Evolutionary conservation across 1,140 invertebrate species (phyloP).

Genomic region (Calliphora vicina): DNA sequence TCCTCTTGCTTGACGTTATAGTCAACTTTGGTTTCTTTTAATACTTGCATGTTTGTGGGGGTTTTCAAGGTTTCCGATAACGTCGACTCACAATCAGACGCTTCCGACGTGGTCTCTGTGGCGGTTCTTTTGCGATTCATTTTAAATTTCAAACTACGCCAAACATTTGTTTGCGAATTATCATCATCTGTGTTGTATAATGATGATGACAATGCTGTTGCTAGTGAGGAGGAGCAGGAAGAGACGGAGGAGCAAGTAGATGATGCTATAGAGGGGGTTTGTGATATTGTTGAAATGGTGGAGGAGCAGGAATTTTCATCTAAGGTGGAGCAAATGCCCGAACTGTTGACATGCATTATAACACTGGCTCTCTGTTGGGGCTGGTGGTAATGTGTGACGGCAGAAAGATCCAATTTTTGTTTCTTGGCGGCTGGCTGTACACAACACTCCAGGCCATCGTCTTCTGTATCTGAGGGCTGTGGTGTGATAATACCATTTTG

Average conservation of each 20-base stretch:
- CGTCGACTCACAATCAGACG: not conserved
- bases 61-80: not conserved
- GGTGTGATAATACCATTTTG: conserved; percentile 57
- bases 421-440: conserved; percentile 63
- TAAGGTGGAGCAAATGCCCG: conserved; percentile 65
- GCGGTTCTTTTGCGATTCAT: conserved; percentile 68
- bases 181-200: conserved; percentile 51
- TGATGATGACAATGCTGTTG: not conserved
- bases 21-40: not conserved
- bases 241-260: too few species aligned
- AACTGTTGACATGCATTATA: conserved; percentile 81
- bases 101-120: conserved; percentile 15
- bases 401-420: conserved; percentile 47
- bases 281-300: conserved; percentile 39
- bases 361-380: conserved; percentile 69
- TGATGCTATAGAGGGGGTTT: conserved; percentile 38
- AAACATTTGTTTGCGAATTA: conserved; percentile 68
- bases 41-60: not conserved
- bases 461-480: conserved; percentile 66
- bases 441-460: conserved; percentile 64
- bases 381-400: conserved; percentile 45
- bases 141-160: conserved; percentile 80
- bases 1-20: not conserved
- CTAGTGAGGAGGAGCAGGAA: conserved; percentile 30
- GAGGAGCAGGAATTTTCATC: conserved; percentile 48